Percentiles rank a stretch among this genome's conserved stretches.
These are phyloP conservation scores for Meloidogyne hapla DNA, from an alignment of 1,140 invertebrate genomes.

Conservation along the genomic window DNA sequence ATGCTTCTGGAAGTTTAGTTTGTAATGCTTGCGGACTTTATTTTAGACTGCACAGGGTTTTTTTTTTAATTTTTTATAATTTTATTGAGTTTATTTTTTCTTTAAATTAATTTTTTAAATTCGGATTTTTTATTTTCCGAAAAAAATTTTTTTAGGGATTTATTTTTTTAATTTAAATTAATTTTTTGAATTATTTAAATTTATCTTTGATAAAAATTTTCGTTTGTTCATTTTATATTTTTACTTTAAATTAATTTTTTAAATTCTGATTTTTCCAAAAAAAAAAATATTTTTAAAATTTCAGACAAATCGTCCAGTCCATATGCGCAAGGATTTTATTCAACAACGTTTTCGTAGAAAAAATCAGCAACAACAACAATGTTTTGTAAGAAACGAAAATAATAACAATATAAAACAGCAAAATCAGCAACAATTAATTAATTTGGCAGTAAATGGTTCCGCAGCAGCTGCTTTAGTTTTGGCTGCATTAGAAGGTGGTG, in stretches of 20 bases:
- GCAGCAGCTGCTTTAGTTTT: constrained; percentile 16
- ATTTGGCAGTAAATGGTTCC: constrained; percentile 5
- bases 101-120: constrained; percentile 6
- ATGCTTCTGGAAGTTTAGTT: constrained; percentile 49
- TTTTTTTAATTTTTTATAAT: not conserved
- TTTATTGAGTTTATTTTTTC: not conserved
- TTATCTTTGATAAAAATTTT: no score
- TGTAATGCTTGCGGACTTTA: constrained; percentile 63
- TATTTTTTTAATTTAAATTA: no score
- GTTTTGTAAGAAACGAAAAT: not conserved
- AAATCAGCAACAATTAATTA: not conserved
- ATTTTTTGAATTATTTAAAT: no score
- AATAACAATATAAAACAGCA: not conserved
- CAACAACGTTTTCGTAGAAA: constrained; percentile 59
- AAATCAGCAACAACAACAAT: constrained; percentile 32
- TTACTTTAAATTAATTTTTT: constrained; percentile 5
- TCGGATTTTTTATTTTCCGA: not conserved
- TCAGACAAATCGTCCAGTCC: constrained; percentile 61
- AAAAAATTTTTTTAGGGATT: no score
- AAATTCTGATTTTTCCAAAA: not conserved
- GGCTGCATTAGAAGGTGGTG: constrained; percentile 15
- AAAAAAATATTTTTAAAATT: not conserved
- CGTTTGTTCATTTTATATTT: no score
- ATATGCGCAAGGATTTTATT: constrained; percentile 61
- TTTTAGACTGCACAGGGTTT: constrained; percentile 59